These are phyloP conservation scores for Eupeodes latifasciatus DNA, from an alignment of 2,888 invertebrate genomes.

Conservation along the genomic window DNA sequence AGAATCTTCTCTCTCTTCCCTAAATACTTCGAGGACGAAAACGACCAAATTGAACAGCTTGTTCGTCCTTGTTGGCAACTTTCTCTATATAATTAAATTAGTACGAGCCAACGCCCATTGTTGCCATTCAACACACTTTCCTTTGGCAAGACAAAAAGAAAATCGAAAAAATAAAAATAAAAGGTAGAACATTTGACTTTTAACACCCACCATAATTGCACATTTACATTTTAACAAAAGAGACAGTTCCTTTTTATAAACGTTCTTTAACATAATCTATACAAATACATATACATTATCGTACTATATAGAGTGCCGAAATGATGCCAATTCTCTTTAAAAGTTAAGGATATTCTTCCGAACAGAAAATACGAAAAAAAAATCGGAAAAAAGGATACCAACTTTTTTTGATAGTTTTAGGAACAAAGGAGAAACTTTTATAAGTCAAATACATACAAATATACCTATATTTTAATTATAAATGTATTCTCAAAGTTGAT, in stretches of 20 bases:
- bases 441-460: too few species aligned
- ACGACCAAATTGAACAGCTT: neutral
- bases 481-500: too few species aligned
- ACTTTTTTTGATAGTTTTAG: conserved; percentile 38
- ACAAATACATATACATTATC: neutral
- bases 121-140: conserved; percentile 10
- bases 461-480: too few species aligned
- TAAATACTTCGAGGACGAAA: neutral
- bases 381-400: neutral
- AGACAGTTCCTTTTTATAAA: conserved; percentile 24
- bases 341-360: neutral
- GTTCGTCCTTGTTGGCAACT: conserved; percentile 31
- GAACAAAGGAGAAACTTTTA: neutral
- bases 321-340: neutral
- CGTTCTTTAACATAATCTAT: conserved; percentile 19
- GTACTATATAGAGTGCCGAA: neutral
- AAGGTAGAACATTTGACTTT: conserved; percentile 11
- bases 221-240: conserved; percentile 34
- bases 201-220: conserved; percentile 32
- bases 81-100: conserved; percentile 70
- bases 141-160: neutral
- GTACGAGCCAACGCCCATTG: conserved; percentile 61
- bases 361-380: neutral
- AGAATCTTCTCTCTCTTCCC: neutral
- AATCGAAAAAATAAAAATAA: neutral